These are phyloP conservation scores for Coreius guichenoti DNA, from an alignment of 2,797 vertebrate genomes.

Conservation along the genomic window DNA sequence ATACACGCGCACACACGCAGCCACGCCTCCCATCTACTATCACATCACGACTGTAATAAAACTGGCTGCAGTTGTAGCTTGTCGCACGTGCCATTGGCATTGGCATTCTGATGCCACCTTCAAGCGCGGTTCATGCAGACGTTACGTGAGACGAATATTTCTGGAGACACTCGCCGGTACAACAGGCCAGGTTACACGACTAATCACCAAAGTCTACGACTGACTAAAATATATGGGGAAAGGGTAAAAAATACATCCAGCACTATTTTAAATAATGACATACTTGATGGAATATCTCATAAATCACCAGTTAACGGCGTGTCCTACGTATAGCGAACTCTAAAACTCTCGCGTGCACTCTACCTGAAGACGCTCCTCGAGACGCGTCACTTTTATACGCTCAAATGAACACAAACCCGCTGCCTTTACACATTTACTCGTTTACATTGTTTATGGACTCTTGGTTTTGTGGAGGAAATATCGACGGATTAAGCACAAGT, in stretches of 20 bases:
- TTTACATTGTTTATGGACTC: neutral
- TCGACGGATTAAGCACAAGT: slow-evolving; percentile 57
- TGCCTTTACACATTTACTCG: neutral
- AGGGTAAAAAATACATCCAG: neutral
- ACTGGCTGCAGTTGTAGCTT: slow-evolving; percentile 44
- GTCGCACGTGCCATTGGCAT: slow-evolving; percentile 44
- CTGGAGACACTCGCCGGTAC: neutral
- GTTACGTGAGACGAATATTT: slow-evolving; percentile 47
- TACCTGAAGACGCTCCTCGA: slow-evolving; percentile 28
- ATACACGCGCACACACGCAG: slow-evolving; percentile 12
- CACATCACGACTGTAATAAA: slow-evolving; percentile 44
- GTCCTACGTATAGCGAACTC: neutral
- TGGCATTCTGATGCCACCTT: slow-evolving; percentile 44
- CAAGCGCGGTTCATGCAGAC: slow-evolving; percentile 32
- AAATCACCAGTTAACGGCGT: neutral
- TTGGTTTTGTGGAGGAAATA: slow-evolving; percentile 37
- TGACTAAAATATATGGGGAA: neutral
- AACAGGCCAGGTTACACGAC: slow-evolving; percentile 13
- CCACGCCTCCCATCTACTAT: slow-evolving; percentile 54
- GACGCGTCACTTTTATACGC: slow-evolving; percentile 36
- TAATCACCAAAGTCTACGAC: neutral
- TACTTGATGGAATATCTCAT: neutral
- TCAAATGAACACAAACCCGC: slow-evolving; percentile 25
- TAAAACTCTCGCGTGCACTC: slow-evolving; percentile 23
- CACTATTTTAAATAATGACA: neutral